Evolutionary conservation across 2,888 invertebrate species (phyloP).

Genomic region (Agrilus cyanescens): DNA sequence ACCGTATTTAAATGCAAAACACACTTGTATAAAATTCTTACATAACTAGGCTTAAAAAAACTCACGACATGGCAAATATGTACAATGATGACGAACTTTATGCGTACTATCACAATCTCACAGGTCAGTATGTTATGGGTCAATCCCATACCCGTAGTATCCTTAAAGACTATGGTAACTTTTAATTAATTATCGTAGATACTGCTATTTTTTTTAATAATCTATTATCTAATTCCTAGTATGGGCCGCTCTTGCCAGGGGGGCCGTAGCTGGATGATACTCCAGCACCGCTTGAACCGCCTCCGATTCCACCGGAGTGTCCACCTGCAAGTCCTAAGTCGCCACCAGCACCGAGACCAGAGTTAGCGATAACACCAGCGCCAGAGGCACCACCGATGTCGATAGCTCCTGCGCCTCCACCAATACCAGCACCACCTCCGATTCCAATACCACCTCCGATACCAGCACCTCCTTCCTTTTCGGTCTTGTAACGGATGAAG

Average conservation of each 20-base stretch:
- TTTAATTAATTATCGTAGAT: conserved; percentile 4
- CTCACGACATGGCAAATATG: conserved; percentile 22
- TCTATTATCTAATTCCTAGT: conserved; percentile 12
- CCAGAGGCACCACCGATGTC: conserved; percentile 12
- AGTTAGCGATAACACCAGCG: conserved; percentile 5
- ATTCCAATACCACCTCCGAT: conserved; percentile 22
- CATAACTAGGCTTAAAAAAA: conserved; percentile 17
- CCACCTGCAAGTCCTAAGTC: conserved; percentile 27
- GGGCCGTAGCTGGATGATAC: conserved; percentile 28
- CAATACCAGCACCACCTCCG: conserved; percentile 29
- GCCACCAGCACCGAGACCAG: conserved; percentile 9
- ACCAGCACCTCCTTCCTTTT: conserved; percentile 34
- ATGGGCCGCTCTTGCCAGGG: conserved; percentile 30
- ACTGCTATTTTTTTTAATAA: no score
- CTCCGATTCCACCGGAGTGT: conserved; percentile 22
- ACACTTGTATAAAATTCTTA: conserved; percentile 19
- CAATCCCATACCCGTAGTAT: conserved; percentile 14
- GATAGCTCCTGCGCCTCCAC: conserved; percentile 32
- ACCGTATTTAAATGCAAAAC: conserved; percentile 27
- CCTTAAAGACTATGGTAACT: conserved; percentile 10
- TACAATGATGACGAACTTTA: conserved; percentile 19
- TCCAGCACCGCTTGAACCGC: conserved; percentile 11
- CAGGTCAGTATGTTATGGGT: conserved; percentile 15
- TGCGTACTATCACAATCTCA: conserved; percentile 18
- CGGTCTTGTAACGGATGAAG: conserved; percentile 74